Conservation (phyloP, 92 coral and sea anemone genomes). For the Ricordea florida region DNA sequence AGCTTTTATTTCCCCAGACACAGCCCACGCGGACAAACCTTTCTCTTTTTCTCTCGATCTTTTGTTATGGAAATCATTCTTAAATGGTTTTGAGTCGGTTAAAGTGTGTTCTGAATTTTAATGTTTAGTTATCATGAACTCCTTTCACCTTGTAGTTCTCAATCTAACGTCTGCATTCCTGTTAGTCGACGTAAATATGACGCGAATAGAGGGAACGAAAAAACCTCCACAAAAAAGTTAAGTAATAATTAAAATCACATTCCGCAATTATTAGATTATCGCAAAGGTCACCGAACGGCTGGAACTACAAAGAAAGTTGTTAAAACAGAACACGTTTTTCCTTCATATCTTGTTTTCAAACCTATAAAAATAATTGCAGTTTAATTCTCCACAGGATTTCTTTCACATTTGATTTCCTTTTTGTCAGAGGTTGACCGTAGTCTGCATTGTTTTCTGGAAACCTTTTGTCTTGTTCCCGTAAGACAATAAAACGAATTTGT, state of each 20-base stretch:
- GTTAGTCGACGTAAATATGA: background rate
- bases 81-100: background rate
- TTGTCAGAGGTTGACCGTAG: too few relatives aligned
- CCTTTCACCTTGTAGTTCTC: background rate
- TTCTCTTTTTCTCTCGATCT: background rate
- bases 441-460: too few relatives aligned
- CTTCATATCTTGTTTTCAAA: background rate
- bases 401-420: too few relatives aligned
- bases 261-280: background rate
- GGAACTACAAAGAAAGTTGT: background rate
- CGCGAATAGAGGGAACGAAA: background rate
- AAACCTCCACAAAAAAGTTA: background rate
- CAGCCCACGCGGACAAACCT: constrained; percentile 31
- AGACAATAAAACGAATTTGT: too few relatives aligned
- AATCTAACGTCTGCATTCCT: too few relatives aligned
- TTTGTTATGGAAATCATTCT: constrained; percentile 16
- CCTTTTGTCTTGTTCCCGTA: too few relatives aligned
- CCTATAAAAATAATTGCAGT: background rate
- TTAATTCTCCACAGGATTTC: background rate
- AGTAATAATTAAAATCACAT: too few relatives aligned
- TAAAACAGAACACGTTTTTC: background rate
- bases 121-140: background rate
- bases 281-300: background rate
- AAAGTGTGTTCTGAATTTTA: constrained; percentile 2
- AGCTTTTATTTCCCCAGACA: constrained; percentile 16